A percentile compares a stretch with the other conserved stretches of the same genome.
Conservation (phyloP, 2,797 vertebrate genomes). For the Taenioides sp. region DNA sequence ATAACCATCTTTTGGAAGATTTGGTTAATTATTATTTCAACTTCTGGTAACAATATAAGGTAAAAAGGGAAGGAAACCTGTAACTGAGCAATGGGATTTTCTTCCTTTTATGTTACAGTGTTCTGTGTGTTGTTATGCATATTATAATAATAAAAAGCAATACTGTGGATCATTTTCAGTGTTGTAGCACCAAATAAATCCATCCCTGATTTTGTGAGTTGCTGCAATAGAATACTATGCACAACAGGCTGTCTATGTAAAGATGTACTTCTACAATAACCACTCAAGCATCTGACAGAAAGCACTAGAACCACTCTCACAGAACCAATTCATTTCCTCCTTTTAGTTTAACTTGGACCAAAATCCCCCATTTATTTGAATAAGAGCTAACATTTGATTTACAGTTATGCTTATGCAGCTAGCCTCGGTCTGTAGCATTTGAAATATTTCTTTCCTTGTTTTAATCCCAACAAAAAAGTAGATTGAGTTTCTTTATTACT, state of each 20-base stretch:
- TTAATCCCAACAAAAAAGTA: slow-evolving; percentile 13
- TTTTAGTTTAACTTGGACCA: slow-evolving; percentile 35
- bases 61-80: no score
- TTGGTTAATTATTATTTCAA: no score
- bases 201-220: not conserved
- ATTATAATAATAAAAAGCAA: no score
- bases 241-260: not conserved
- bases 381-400: slow-evolving; percentile 35
- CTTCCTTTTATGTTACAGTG: no score
- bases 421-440: slow-evolving; percentile 10
- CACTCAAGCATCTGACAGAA: slow-evolving; percentile 10
- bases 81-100: no score
- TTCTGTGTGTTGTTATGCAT: no score
- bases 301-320: slow-evolving; percentile 17
- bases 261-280: slow-evolving; percentile 25
- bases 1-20: no score
- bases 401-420: slow-evolving; percentile 33
- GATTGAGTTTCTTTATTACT: slow-evolving; percentile 20
- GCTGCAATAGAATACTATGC: not conserved
- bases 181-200: no score
- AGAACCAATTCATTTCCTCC: slow-evolving; percentile 37
- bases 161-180: not conserved
- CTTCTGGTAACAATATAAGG: no score
- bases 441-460: slow-evolving; percentile 16
- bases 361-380: slow-evolving; percentile 34